Percentiles rank a stretch among this genome's conserved stretches.
phyloP scores from a whole-genome alignment of 2,113 vertebrate genomes.

The Stomatorhinus ivindoensis region DNA sequence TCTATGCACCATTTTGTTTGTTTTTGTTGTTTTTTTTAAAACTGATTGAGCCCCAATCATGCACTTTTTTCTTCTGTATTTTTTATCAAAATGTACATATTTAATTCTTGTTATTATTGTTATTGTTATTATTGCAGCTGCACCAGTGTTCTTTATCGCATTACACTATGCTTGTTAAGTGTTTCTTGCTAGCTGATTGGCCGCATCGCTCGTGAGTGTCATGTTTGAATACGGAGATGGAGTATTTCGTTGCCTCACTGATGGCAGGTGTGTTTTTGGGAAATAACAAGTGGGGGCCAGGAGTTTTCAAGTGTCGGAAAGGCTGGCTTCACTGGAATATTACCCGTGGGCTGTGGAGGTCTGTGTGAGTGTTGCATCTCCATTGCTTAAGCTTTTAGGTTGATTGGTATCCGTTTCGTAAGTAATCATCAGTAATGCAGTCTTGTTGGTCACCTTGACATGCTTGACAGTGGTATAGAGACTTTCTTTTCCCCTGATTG shows the following conservation, averaged over 20 bases:
- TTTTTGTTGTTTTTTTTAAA: constrained; percentile 31
- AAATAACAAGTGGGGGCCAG: neutral
- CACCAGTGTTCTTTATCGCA: constrained; percentile 52
- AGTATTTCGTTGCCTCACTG: neutral
- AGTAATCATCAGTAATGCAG: constrained; percentile 23
- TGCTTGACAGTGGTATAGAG: constrained; percentile 29
- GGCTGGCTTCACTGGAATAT: neutral
- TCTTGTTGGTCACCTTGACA: constrained; percentile 30
- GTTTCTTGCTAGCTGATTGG: constrained; percentile 36
- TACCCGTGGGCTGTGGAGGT: neutral
- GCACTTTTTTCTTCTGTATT: constrained; percentile 55
- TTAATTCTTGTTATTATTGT: constrained; percentile 20
- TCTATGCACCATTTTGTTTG: constrained; percentile 38
- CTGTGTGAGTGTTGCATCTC: neutral
- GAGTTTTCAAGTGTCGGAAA: neutral
- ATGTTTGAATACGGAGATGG: neutral
- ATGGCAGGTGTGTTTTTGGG: neutral
- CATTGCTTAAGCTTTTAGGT: constrained; percentile 9
- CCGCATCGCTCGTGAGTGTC: neutral
- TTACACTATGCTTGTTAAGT: constrained; percentile 28
- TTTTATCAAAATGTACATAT: constrained; percentile 34
- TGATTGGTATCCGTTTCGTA: neutral
- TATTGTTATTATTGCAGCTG: constrained; percentile 41
- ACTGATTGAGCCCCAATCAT: constrained; percentile 47
- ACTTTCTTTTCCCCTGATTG: neutral